Evolutionary conservation across 2,113 vertebrate species (phyloP).

Genomic region (Tychaedon coryphoeus): DNA sequence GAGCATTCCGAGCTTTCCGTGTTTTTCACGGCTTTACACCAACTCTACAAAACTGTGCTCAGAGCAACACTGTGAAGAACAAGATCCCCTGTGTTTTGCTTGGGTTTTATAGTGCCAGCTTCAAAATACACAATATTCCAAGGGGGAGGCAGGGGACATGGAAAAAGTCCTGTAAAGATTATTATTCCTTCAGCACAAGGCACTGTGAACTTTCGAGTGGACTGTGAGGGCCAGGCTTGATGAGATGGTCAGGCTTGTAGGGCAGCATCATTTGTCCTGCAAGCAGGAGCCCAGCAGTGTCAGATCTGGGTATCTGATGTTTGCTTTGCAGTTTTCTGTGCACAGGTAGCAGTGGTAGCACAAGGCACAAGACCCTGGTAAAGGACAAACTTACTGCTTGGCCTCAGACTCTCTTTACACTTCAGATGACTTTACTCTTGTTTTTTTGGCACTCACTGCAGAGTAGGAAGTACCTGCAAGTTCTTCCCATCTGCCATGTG

Average conservation of each 20-base stretch:
- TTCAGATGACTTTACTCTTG: background rate
- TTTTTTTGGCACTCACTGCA: background rate
- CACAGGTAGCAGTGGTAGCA: background rate
- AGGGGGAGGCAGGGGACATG: background rate
- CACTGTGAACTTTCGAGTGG: fast-evolving
- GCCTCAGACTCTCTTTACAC: background rate
- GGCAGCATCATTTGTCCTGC: background rate
- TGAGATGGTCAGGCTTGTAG: background rate
- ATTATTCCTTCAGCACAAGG: background rate
- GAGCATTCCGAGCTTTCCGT: background rate
- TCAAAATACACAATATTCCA: background rate
- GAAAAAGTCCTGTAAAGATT: background rate
- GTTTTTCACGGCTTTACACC: conserved; percentile 9
- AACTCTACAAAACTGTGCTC: background rate
- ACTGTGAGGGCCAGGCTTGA: background rate
- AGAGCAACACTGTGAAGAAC: background rate
- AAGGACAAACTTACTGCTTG: background rate
- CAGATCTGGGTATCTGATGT: fast-evolving
- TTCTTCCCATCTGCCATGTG: background rate
- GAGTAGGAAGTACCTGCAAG: background rate
- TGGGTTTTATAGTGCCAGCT: background rate
- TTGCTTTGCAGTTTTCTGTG: background rate
- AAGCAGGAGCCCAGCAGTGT: background rate
- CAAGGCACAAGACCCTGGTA: background rate
- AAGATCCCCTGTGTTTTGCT: background rate